Evolutionary conservation across 2,888 invertebrate genomes (phyloP).

Genomic region (Harpalus rubripes): DNA sequence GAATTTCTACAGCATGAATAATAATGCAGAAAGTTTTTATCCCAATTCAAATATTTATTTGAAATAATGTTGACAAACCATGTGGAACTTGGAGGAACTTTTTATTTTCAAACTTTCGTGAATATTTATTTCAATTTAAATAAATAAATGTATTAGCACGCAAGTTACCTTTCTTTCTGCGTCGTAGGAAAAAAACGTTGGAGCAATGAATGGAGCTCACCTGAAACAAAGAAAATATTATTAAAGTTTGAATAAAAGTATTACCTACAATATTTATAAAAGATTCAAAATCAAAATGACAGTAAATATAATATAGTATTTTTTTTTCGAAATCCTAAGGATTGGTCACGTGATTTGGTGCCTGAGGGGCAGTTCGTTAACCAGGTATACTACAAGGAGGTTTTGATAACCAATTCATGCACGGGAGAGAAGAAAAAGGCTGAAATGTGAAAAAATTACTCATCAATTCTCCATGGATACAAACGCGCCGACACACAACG

Average conservation of each 20-base stretch:
- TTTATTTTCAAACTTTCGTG: not conserved
- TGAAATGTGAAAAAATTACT: too few species aligned
- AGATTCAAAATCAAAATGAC: too few species aligned
- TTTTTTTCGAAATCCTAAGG: too few species aligned
- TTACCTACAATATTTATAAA: too few species aligned
- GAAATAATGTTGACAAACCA: slow-evolving; percentile 4
- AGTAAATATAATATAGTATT: too few species aligned
- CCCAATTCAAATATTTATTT: slow-evolving; percentile 8
- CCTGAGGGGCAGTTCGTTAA: too few species aligned
- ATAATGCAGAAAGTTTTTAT: slow-evolving; percentile 12
- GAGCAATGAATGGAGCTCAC: not conserved
- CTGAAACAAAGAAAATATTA: not conserved
- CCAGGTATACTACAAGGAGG: too few species aligned
- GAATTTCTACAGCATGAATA: slow-evolving; percentile 22
- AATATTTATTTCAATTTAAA: slow-evolving; percentile 12
- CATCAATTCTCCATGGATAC: too few species aligned
- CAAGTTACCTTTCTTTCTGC: not conserved
- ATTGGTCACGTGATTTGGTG: too few species aligned
- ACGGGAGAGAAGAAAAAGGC: too few species aligned
- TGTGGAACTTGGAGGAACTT: not conserved
- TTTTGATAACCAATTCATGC: too few species aligned
- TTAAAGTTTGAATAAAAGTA: not conserved
- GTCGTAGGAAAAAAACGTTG: not conserved
- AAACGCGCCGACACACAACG: too few species aligned
- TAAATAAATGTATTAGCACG: not conserved